Evolutionary conservation across 2,113 vertebrate genomes (phyloP).

Genomic region (Genyomyrus donnyi): DNA sequence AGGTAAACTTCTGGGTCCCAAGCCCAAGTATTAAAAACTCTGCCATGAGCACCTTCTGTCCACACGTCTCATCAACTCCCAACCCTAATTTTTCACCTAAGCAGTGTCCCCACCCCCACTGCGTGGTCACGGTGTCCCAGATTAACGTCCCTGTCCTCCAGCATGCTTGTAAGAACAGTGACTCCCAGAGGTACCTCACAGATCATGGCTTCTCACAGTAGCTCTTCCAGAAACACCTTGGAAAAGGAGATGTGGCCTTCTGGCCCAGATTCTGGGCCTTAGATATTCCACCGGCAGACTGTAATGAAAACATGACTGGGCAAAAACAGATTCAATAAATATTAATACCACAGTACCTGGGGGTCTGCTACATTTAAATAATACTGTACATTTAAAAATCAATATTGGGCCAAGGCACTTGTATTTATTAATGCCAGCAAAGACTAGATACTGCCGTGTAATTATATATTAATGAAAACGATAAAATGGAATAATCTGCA

Average conservation of each 20-base stretch:
- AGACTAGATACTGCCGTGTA: not conserved
- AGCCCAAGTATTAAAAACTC: not conserved
- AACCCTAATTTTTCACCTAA: not conserved
- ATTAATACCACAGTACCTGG: not conserved
- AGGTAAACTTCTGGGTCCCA: not conserved
- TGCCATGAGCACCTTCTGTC: not conserved
- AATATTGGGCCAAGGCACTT: not conserved
- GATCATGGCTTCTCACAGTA: not conserved
- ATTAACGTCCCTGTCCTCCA: not conserved
- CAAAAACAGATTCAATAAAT: not conserved
- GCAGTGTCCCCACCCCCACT: not conserved
- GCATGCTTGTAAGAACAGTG: conserved; percentile 54
- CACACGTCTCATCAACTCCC: not conserved
- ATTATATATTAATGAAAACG: not conserved
- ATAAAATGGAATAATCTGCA: not conserved
- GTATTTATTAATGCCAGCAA: not conserved
- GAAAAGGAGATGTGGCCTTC: not conserved
- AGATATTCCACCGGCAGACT: not conserved
- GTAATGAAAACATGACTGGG: not conserved
- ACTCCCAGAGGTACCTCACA: conserved; percentile 53
- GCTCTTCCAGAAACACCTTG: not conserved
- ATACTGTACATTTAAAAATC: not conserved
- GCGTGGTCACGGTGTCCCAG: not conserved
- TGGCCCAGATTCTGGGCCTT: not conserved
- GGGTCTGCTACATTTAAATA: not conserved